Base-by-base conservation (phyloP, 2,888 invertebrate species). In the Noctua comes region DNA sequence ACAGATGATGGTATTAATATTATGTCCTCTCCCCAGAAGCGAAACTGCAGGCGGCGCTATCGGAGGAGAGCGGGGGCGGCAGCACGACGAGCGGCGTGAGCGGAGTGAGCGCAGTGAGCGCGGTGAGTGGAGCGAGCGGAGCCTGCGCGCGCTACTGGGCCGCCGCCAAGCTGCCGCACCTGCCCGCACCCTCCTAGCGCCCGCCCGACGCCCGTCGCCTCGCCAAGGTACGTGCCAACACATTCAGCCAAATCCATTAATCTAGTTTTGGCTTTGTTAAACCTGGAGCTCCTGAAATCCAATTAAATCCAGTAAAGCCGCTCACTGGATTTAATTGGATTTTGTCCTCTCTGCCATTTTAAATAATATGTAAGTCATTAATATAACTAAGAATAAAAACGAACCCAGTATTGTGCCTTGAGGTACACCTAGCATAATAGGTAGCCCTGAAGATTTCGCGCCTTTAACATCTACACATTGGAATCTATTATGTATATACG, bases 101-200 rank as follows among this genome's bases (percentile, higher is more conserved):
- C 88, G 94, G 95, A 57, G 81, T 82, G 54, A 84, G 83, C 84
- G 83, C 59, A 18, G 79, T 80, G 27, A 80, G 89, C 92, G 93
- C 91, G 76, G 86, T 72, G 24, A 82, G 82, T 77, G 81, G 84
- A 82, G 79, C 90, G 88, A 88, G 88, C 79, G 90, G 91, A 71
- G 89, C 86, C 78, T 86, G 85, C 77, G 86, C 85, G 87, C 86
- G 95, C 76, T 95, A 94, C 93, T 95, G 95, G 95, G 91, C 93
- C 91, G 92, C 91, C 93, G 96, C 93, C 95, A 97, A 93, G 96
- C 96, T 93, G 95, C 97, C 93, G 93, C 97, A 93, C 94, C 95
- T 95, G 91, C 96, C 96, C 93, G 96, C 96, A 90, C 96, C 97
- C 91, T 97, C 97, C 96, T 96, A 96, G 96, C 96, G 95, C 93